A percentile compares a stretch with the other conserved stretches of the same genome.
Evolutionary conservation across 2,797 vertebrate species (phyloP).

Genomic region (Malurus leucopterus): DNA sequence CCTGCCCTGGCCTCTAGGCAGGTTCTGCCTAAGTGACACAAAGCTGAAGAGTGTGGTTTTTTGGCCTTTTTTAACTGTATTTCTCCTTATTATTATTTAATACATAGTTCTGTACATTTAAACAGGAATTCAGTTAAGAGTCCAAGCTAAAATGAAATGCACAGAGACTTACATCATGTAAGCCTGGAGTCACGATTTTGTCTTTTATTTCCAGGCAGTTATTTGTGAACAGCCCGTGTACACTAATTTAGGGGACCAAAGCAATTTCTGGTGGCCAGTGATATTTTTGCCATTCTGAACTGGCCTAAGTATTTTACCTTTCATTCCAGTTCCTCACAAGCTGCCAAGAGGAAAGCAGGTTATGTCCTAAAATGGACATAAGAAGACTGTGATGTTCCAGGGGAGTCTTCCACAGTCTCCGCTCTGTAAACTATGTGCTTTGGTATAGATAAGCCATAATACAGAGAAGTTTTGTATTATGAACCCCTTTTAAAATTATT

Average conservation of each 20-base stretch:
- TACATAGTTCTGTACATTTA: neutral
- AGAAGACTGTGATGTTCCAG: neutral
- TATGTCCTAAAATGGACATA: slow-evolving; percentile 11
- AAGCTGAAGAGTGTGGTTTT: neutral
- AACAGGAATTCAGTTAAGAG: neutral
- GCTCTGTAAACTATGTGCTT: neutral
- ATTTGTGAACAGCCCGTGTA: neutral
- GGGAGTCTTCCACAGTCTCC: neutral
- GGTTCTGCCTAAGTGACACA: neutral
- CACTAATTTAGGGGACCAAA: neutral
- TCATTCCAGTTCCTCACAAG: neutral
- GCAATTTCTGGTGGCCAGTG: neutral
- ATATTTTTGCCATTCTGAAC: neutral
- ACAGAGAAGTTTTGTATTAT: neutral
- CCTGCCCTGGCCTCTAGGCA: neutral
- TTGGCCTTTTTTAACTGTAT: neutral
- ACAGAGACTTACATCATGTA: neutral
- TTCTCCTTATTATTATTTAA: neutral
- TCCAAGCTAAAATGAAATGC: neutral
- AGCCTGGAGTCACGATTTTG: neutral
- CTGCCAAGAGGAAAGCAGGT: neutral
- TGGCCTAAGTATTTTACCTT: neutral
- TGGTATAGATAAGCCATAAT: neutral
- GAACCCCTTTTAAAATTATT: neutral
- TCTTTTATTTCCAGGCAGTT: neutral